Evolutionary conservation across 53 echinoderm and acorn worm species (phyloP).

Genomic region (Arbacia lixula): DNA sequence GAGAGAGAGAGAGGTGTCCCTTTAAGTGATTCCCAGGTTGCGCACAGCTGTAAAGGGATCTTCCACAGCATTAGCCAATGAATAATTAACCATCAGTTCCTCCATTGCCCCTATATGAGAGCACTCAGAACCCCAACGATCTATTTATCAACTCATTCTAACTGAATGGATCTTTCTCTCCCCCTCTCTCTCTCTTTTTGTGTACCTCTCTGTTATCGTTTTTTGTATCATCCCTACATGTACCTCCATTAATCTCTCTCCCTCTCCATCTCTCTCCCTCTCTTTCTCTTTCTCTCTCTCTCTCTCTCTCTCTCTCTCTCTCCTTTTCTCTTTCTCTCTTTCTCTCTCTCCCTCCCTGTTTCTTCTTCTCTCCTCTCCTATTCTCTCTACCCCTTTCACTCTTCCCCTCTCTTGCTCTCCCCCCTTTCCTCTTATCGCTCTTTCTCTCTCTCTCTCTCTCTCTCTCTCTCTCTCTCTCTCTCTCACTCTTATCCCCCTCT

Average conservation of each 20-base stretch:
- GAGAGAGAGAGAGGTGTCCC: too few species aligned
- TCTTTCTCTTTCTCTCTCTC: neutral
- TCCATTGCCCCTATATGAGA: constrained; percentile 20
- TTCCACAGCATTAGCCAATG: constrained; percentile 44
- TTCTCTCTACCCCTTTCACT: neutral
- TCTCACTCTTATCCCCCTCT: neutral
- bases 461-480: neutral
- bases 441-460: neutral
- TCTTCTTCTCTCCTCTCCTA: neutral
- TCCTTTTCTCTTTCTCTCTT: neutral
- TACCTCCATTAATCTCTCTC: neutral
- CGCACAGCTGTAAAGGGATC: constrained; percentile 54
- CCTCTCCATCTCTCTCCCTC: neutral
- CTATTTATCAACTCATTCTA: constrained; percentile 38
- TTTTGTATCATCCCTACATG: too few species aligned
- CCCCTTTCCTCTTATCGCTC: neutral
- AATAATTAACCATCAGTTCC: constrained; percentile 54
- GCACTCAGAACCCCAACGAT: constrained; percentile 14
- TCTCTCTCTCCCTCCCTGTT: neutral
- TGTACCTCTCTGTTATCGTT: neutral
- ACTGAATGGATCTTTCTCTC: neutral
- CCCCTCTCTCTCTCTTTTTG: neutral
- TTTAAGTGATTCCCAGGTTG: constrained; percentile 44
- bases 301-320: neutral
- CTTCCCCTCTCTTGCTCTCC: neutral